phyloP scores from a whole-genome alignment of 2,797 vertebrate species.

The Florisuga fusca region DNA sequence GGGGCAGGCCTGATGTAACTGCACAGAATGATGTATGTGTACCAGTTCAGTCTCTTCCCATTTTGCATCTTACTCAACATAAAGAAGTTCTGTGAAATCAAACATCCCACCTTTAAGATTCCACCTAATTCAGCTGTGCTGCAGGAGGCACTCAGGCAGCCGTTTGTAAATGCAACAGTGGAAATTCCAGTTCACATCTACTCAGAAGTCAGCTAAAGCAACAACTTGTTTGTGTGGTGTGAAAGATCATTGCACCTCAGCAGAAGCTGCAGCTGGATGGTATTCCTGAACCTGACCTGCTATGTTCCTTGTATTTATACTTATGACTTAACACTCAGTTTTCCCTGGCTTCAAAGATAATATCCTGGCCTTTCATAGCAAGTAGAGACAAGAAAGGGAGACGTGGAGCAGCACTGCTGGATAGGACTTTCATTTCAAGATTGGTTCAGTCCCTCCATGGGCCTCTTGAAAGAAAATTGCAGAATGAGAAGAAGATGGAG shows the following conservation, averaged over 20 bases:
- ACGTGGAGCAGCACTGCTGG: background rate
- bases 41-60: background rate
- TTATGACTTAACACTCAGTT: background rate
- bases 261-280: background rate
- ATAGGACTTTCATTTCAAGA: background rate
- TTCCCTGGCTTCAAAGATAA: background rate
- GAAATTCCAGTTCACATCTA: background rate
- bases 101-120: background rate
- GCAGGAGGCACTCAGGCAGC: background rate
- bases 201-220: background rate
- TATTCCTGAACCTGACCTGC: background rate
- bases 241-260: background rate
- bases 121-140: background rate
- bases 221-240: rapidly evolving
- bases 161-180: background rate
- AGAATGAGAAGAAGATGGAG: background rate
- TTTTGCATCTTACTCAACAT: background rate
- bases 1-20: background rate
- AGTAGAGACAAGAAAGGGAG: background rate
- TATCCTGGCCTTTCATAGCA: background rate
- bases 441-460: background rate
- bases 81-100: background rate
- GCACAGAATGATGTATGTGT: rapidly evolving
- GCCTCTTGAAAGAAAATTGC: background rate
- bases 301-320: background rate